A percentile compares a stretch with the other conserved stretches of the same genome.
phyloP scores from a whole-genome alignment of 2,888 invertebrate genomes.

The Dinocampus coccinellae region DNA sequence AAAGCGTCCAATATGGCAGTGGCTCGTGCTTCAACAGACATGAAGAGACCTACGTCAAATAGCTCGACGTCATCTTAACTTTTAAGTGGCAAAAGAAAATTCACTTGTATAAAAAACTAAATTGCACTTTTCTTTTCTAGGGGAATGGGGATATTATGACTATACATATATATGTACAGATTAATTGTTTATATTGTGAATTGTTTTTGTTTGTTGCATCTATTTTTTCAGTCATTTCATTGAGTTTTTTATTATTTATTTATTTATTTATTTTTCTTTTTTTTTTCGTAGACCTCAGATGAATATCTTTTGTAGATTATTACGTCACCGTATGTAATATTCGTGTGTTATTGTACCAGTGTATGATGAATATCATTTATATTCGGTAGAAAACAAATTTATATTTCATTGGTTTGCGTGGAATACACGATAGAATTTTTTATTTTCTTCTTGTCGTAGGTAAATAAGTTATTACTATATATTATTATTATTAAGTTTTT shows the following conservation, averaged over 20 bases:
- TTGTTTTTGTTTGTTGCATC: too few relatives aligned
- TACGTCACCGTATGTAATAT: not conserved
- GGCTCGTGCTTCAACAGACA: slow-evolving; percentile 40
- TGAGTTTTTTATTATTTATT: too few relatives aligned
- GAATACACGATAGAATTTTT: not conserved
- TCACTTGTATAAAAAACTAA: slow-evolving; percentile 30
- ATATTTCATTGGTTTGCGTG: not conserved
- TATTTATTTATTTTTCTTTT: too few relatives aligned
- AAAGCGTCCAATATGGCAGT: slow-evolving; percentile 64
- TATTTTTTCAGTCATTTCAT: too few relatives aligned
- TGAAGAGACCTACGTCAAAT: slow-evolving; percentile 44
- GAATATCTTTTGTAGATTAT: too few relatives aligned
- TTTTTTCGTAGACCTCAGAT: too few relatives aligned
- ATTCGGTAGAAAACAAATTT: not conserved
- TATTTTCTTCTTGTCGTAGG: not conserved
- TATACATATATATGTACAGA: too few relatives aligned
- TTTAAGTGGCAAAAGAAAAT: slow-evolving; percentile 51
- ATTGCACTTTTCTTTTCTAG: slow-evolving; percentile 5
- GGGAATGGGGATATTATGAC: too few relatives aligned
- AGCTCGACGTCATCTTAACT: slow-evolving; percentile 48
- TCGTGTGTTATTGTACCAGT: not conserved
- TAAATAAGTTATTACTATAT: too few relatives aligned
- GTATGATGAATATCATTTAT: not conserved
- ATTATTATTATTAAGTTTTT: too few relatives aligned
- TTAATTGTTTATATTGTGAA: too few relatives aligned